Evolutionary conservation across 2,113 vertebrate genomes (phyloP).

Genomic region (Egretta garzetta): DNA sequence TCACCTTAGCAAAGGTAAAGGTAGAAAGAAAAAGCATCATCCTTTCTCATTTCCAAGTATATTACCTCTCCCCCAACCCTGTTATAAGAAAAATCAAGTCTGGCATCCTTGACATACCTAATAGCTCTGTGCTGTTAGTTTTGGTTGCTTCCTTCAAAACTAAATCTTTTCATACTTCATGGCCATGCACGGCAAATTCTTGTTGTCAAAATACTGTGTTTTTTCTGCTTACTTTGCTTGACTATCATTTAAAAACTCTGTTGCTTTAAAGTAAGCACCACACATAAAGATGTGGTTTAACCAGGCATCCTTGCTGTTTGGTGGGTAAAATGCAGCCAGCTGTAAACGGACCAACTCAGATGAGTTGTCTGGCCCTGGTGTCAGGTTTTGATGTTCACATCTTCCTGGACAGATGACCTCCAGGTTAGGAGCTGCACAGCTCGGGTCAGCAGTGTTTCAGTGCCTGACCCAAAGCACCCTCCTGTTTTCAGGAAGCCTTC

Average conservation of each 20-base stretch:
- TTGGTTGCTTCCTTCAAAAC: neutral
- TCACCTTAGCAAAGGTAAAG: neutral
- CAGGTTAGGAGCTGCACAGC: neutral
- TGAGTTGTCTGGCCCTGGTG: neutral
- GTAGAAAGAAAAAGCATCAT: neutral
- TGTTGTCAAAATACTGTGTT: neutral
- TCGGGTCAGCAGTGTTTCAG: accelerated
- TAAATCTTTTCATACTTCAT: neutral
- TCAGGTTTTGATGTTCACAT: neutral
- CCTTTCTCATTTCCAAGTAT: neutral
- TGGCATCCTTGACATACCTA: neutral
- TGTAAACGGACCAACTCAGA: accelerated
- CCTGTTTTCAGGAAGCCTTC: neutral
- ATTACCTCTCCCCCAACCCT: too few relatives aligned
- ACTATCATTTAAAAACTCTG: neutral
- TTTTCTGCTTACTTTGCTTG: neutral
- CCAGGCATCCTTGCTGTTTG: accelerated
- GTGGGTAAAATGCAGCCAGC: neutral
- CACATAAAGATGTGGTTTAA: neutral
- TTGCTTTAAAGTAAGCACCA: neutral
- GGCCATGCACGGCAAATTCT: neutral
- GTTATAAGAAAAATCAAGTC: neutral
- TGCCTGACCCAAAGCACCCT: neutral
- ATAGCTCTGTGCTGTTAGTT: neutral
- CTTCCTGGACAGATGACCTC: neutral